Evolutionary conservation across 2,797 vertebrate species (phyloP), one percentile per base, ranked within the genome.

Genomic region (Varecia variegata): DNA sequence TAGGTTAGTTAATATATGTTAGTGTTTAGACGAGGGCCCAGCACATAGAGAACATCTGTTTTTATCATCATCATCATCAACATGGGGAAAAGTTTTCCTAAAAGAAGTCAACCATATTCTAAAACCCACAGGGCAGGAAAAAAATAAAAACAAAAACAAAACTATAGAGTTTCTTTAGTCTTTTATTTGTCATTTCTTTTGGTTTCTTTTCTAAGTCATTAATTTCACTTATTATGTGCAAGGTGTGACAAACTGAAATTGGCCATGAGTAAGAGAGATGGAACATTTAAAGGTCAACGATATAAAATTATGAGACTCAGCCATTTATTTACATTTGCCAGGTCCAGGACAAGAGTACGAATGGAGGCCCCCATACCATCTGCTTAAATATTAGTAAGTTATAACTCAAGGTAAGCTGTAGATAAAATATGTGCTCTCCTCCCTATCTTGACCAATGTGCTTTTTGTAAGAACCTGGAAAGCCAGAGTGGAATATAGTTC

Each of bases 211-310:
- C 38, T 86, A 9, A 32, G 70, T 52, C 20, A 70, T 79, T 89
- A 73, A 81, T 96, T 95, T 96, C 45, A 87, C 30, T 89, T 73
- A 85, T 35, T 43, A 60, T 38, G 23, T 45, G 4, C 38, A 84
- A 85, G 7, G 5, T 56, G 12, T 93, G 54, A 77, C 76, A 79
- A 88, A 83, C 45, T 60, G 82, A 74, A 89, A 85, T 15, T 50
- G 12, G 15, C 71, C 84, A 56, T 47, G 56, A 68, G 56, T 15
- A 21, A 77, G 35, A 88, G 15, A 65, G 76, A 54, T 52, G 25
- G 71, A 65, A 40, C 25, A 40, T 60, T 88, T 27, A 79, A 35
- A 52, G 7, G 5, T 56, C 3, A 27, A 27, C 56, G 88, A 50
- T 68, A 56, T 50, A 89, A 85, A 90, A 77, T 50, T 40, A 38